Percentiles rank a stretch among this genome's conserved stretches.
Conservation (phyloP, 1,140 invertebrate species). For the Drosophila leontia region DNA sequence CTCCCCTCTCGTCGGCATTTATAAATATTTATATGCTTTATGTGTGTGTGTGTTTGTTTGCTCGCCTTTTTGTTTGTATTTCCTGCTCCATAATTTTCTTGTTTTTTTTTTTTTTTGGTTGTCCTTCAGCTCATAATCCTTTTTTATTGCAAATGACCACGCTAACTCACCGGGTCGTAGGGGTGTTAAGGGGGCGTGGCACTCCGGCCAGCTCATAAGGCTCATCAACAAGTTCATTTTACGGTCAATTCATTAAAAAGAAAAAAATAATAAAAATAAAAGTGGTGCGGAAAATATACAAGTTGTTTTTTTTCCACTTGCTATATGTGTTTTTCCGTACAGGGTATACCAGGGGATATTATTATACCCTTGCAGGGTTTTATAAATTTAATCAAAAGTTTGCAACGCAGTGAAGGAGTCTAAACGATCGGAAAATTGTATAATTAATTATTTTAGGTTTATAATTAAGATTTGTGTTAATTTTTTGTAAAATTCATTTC, state of each 20-base stretch:
- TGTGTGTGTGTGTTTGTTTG: conserved; percentile 19
- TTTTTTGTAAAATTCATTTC: too few relatives aligned
- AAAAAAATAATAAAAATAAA: conserved; percentile 29
- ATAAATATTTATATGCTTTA: conserved; percentile 75
- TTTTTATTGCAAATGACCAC: conserved; percentile 83
- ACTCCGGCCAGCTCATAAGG: conserved; percentile 69
- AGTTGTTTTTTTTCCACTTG: conserved; percentile 44
- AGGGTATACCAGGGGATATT: neutral
- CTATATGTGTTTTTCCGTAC: conserved; percentile 7
- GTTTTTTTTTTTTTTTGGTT: conserved; percentile 37
- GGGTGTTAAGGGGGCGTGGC: conserved; percentile 24
- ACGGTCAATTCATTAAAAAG: conserved; percentile 84
- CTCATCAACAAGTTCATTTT: conserved; percentile 84
- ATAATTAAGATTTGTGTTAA: too few relatives aligned
- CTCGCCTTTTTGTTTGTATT: conserved; percentile 29
- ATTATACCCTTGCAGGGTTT: neutral
- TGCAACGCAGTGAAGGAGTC: too few relatives aligned
- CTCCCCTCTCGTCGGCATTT: conserved; percentile 27
- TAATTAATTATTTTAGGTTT: too few relatives aligned
- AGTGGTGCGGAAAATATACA: neutral
- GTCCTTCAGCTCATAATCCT: conserved; percentile 79
- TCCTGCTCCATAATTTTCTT: conserved; percentile 40
- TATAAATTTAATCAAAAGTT: too few relatives aligned
- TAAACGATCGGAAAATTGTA: too few relatives aligned
- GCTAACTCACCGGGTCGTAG: conserved; percentile 59